Conservation (phyloP, 2,797 vertebrate genomes). For the Pangasius djambal region DNA sequence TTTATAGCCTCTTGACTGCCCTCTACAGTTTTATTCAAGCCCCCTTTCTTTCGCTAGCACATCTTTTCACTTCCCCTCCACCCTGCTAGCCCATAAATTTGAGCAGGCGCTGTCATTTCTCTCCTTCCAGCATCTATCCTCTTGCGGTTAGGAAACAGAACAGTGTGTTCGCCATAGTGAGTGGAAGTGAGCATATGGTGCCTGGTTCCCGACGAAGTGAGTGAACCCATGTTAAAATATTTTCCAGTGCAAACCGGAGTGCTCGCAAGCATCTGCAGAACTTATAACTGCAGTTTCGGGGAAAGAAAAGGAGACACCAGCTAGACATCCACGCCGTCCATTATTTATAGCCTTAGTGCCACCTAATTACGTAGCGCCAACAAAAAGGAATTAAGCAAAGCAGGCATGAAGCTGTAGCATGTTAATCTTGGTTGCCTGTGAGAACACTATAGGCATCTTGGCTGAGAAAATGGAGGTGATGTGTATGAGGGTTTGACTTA, state of each 20-base stretch:
- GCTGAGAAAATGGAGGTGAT: slow-evolving; percentile 32
- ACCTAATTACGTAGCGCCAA: slow-evolving; percentile 3
- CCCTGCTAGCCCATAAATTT: slow-evolving; percentile 45
- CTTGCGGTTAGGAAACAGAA: slow-evolving; percentile 36
- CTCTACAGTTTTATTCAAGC: slow-evolving; percentile 60
- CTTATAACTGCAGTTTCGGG: slow-evolving; percentile 13
- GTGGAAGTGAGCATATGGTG: slow-evolving; percentile 15
- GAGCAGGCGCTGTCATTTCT: slow-evolving; percentile 49
- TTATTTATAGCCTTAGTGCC: slow-evolving; percentile 15
- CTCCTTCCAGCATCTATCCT: slow-evolving; percentile 48
- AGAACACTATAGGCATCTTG: slow-evolving; percentile 25
- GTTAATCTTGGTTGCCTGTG: slow-evolving; percentile 17
- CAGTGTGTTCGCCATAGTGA: slow-evolving; percentile 35
- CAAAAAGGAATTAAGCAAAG: slow-evolving; percentile 25
- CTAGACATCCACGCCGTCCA: background rate
- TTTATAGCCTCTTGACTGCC: slow-evolving; percentile 57
- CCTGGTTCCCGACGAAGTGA: background rate
- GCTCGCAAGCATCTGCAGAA: slow-evolving; percentile 17
- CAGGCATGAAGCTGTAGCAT: slow-evolving; percentile 21
- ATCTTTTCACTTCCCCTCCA: slow-evolving; percentile 23
- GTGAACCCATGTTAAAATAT: slow-evolving; percentile 33
- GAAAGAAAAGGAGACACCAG: background rate
- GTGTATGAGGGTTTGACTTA: slow-evolving; percentile 27
- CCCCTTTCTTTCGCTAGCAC: slow-evolving; percentile 46
- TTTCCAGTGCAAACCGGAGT: slow-evolving; percentile 21